These are phyloP conservation scores for Dendrocincla fuliginosa DNA, from an alignment of 2,797 vertebrate species.

Conservation along the genomic window DNA sequence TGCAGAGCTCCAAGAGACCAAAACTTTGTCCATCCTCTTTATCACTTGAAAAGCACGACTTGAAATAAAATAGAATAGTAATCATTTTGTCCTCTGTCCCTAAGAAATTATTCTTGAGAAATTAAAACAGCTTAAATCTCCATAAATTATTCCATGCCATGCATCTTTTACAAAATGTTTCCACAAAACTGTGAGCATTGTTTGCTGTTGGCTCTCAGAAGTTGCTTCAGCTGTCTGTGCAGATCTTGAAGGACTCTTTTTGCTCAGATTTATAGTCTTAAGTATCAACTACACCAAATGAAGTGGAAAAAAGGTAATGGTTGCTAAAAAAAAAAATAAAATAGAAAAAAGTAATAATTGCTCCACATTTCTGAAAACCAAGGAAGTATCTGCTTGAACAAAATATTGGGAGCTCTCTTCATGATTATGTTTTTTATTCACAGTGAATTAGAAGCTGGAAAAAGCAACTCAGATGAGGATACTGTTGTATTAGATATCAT, in stretches of 20 bases:
- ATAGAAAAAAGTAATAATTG: background rate
- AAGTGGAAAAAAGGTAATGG: background rate
- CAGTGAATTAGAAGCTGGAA: background rate
- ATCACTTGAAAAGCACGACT: background rate
- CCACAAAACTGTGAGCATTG: background rate
- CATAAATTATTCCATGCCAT: background rate
- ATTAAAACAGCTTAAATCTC: background rate
- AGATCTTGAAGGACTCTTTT: background rate
- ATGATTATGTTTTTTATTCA: background rate
- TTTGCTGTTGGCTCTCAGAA: background rate
- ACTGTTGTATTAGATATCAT: background rate
- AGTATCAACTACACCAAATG: background rate
- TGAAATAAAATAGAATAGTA: background rate
- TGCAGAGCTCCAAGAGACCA: background rate
- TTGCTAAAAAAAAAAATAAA: background rate
- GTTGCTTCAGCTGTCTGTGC: background rate
- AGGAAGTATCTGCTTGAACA: background rate
- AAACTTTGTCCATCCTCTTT: background rate
- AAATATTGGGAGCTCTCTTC: background rate
- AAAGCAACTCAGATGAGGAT: background rate
- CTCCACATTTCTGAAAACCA: background rate
- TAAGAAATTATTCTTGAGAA: background rate
- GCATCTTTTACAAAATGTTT: background rate
- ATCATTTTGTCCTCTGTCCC: background rate
- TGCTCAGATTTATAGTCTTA: background rate